Base-by-base conservation (phyloP, 2,797 vertebrate genomes). In the Paramormyrops hopkinsi region DNA sequence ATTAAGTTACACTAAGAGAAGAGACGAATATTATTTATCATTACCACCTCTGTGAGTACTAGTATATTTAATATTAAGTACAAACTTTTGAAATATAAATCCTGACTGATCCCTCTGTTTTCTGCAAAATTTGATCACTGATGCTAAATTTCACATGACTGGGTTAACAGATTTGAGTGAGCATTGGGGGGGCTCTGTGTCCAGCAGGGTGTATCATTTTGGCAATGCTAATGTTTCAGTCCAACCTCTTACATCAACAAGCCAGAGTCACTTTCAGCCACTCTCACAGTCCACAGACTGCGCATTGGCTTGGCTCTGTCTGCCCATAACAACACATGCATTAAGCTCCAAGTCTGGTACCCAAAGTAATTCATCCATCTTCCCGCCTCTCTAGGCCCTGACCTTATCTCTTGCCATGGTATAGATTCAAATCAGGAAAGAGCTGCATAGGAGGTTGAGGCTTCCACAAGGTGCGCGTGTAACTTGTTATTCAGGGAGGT, bases 311-410 rank as follows among this genome's bases (percentile, higher is more conserved):
- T 93, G 93, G 92, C 87, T 91, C n/a, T 1, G 93, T 94, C 95
- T 94, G 93, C 95, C 62, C 94, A 92, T 94, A 95, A 95, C 94
- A 95, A 95, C 94, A 89, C 92, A 93, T 90, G 90, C 14, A n/a
- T n/a, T 50, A 19, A 22, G 22, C 51, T 54, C 19, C 50, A 53
- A 48, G 51, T 19, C n/a, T 17, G 29, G 22, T 53, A 11, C 50
- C 12, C 48, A 51, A n/a, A 25, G n/a, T 50, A 51, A 85, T 48
- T 33, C 29, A 56, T 37, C 25, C 50, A 54, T 29, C 50, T 53
- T 33, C 48, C 91, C 91, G 93, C 93, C 93, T 89, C 90, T 89
- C 92, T 90, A 25, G 12, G 6, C 19, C 88, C 33, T 37, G 17
- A 48, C 69, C 88, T 62, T 33, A 53, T 53, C 62, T 46, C 53